Percentiles rank a stretch among this genome's conserved stretches.
Conservation (phyloP, 2,888 invertebrate genomes). For the Phragmatobia fuliginosa region DNA sequence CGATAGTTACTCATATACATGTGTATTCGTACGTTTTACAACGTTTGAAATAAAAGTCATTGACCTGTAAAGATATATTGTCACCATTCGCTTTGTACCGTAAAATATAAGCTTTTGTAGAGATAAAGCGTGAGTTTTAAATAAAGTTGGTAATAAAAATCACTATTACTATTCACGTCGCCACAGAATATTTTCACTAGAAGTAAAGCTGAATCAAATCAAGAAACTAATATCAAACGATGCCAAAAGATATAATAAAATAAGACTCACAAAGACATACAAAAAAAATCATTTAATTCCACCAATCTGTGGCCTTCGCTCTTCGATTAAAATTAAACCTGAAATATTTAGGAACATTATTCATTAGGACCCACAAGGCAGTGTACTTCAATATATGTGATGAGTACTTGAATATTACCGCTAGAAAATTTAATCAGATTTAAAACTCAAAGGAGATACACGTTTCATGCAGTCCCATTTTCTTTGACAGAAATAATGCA, state of each 20-base stretch:
- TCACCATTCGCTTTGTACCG: background rate
- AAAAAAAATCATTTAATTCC: background rate
- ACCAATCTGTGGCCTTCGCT: background rate
- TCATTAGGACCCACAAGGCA: too few species aligned
- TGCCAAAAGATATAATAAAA: background rate
- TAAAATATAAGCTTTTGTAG: background rate
- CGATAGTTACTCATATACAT: background rate
- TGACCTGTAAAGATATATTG: background rate
- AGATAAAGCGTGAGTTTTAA: background rate
- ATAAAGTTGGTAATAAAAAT: slow-evolving; percentile 1
- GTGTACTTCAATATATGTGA: too few species aligned
- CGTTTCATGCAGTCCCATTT: background rate
- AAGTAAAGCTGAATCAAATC: background rate
- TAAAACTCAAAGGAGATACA: background rate
- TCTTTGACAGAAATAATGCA: background rate
- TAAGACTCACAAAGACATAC: background rate
- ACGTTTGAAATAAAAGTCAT: background rate
- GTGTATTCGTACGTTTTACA: background rate
- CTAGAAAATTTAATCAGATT: background rate
- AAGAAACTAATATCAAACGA: background rate
- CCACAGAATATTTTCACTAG: background rate
- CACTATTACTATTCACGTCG: background rate
- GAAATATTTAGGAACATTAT: too few species aligned
- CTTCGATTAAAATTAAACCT: background rate
- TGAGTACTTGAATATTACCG: background rate